Evolutionary conservation across 1,140 invertebrate species (phyloP), one percentile per base, ranked within the genome.

Genomic region (Eulimnadia texana): DNA sequence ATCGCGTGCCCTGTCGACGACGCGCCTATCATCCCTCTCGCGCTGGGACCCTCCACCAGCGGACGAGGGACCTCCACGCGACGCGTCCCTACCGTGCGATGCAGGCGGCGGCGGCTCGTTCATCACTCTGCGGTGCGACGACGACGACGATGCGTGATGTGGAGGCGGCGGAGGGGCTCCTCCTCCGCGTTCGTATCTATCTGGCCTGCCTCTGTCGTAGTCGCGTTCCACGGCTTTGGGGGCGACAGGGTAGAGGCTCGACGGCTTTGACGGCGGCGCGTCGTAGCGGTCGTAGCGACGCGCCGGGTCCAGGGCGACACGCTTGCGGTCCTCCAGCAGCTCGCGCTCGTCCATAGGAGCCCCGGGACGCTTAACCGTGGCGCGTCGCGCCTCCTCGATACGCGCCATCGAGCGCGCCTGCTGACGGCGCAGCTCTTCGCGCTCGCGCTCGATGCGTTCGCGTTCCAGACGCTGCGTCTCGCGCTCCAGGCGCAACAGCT

Each of bases 371-470:
- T 66, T 66, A 1, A 51, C 47, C n/a, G n/a, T n/a, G 13, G 58
- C 60, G 19, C 66, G 58, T 23, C 66, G 58, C n/a, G 60, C 64
- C 33, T 66, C 66, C 42, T 66, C 66, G 22, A 66, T 61, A 42
- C 64, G 63, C 25, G 29, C 60, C 33, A 61, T 33, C 42, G 60
- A 61, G 50, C 78, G 78, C 73, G 85, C 75, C 67, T 86, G 83
- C 66, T 84, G 84, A 49, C 86, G 78, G 69, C 89, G 85, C 47
- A 90, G 70, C 68, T 93, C 88, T 64, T 90, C 77, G 66, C 85
- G 80, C 67, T 92, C 89, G 54, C 86, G 74, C 68, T 90, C 88
- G 23, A 93, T 73, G 69, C 86, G 85, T 66, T 91, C 88, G 19
- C 88, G 74, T 71, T 92, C 89, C 50, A 88, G 68, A 62, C 84